These are phyloP conservation scores for Temnothorax rugatulus DNA, from an alignment of 2,888 invertebrate species.

Conservation along the genomic window DNA sequence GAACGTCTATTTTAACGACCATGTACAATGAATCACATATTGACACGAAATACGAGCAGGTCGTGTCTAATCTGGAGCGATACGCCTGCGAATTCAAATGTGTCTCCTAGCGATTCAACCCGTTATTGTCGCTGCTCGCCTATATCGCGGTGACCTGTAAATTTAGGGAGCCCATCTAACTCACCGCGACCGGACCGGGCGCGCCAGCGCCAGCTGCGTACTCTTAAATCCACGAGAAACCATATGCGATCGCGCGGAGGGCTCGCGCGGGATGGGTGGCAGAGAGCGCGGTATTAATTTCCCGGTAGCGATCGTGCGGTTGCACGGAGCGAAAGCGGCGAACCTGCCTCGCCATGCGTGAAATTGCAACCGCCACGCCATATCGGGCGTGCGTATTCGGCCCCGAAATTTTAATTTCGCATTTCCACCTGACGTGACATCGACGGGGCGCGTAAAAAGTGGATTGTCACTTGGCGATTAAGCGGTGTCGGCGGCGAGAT, in stretches of 20 bases:
- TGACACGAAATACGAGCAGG: slow-evolving; percentile 33
- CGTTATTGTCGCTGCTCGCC: slow-evolving; percentile 36
- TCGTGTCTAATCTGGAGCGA: slow-evolving; percentile 38
- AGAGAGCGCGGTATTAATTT: slow-evolving; percentile 65
- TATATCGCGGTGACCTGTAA: slow-evolving; percentile 40
- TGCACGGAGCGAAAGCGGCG: slow-evolving; percentile 32
- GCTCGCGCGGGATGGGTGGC: not conserved
- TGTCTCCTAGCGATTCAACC: slow-evolving; percentile 12
- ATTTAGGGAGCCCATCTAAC: slow-evolving; percentile 44
- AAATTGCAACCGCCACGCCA: slow-evolving; percentile 69
- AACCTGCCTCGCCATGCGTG: slow-evolving; percentile 65
- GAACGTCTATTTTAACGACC: slow-evolving; percentile 3
- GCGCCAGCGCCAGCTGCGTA: slow-evolving; percentile 51
- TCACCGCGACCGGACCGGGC: slow-evolving; percentile 8
- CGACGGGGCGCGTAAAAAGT: slow-evolving; percentile 61
- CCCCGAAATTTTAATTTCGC: slow-evolving; percentile 70
- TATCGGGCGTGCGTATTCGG: slow-evolving; percentile 57
- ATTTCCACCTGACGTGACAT: slow-evolving; percentile 63
- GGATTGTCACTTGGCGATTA: slow-evolving; percentile 56
- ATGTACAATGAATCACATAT: slow-evolving; percentile 10
- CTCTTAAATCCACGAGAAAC: slow-evolving; percentile 55
- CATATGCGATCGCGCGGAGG: slow-evolving; percentile 43
- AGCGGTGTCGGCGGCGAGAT: slow-evolving; percentile 27
- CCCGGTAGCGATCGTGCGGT: slow-evolving; percentile 61
- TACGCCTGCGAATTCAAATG: slow-evolving; percentile 33